Base-by-base conservation (phyloP, 1,140 invertebrate species). In the Colletes latitarsis region DNA sequence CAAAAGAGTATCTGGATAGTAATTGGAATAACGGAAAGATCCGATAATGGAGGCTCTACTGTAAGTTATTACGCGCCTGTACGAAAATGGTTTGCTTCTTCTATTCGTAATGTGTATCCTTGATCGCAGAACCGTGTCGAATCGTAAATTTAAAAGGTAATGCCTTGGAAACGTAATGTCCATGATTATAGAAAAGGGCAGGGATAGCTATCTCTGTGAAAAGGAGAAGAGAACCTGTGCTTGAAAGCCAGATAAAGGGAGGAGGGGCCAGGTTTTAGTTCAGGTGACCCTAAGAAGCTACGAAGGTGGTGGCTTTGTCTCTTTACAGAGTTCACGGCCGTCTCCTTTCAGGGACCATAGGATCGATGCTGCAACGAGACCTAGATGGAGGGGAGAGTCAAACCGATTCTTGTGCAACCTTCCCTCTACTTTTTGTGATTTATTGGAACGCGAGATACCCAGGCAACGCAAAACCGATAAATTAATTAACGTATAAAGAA, bases 341-440 rank as follows among this genome's bases (percentile, higher is more conserved):
- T 79, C 74, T 78, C 64, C 69, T 77, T 82, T 77, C 68, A 80
- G 72, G 67, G 70, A 64, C 62, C 72, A 60, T 49, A 64, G 68
- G 83, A 86, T 86, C 83, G 76, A 86, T 86, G 83, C 71, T 85
- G 62, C 83, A 73, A 82, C 80, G 52, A 82, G 83, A 85, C 79
- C 71, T 66, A 57, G 19, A 9, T 60, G n/a, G 58, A 14, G 17
- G 15, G 9, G 62, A 21, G 57, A 17, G 39, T 10, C 43, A 21
- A 69, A 58, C 69, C 19, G 9, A 69, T 41, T 9, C 17, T 49
- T 39, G 5, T 76, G 39, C 49, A 10, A 67, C 43, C 69, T 63
- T 62, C 73, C 71, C 70, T 69, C 58, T 68, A 8, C n/a, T 21
- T 64, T 17, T 49, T 68, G 19, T 15, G 12, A n/a, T 8, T 12